phyloP scores from a whole-genome alignment of 2,113 vertebrate species.

The Campylorhamphus procurvoides region DNA sequence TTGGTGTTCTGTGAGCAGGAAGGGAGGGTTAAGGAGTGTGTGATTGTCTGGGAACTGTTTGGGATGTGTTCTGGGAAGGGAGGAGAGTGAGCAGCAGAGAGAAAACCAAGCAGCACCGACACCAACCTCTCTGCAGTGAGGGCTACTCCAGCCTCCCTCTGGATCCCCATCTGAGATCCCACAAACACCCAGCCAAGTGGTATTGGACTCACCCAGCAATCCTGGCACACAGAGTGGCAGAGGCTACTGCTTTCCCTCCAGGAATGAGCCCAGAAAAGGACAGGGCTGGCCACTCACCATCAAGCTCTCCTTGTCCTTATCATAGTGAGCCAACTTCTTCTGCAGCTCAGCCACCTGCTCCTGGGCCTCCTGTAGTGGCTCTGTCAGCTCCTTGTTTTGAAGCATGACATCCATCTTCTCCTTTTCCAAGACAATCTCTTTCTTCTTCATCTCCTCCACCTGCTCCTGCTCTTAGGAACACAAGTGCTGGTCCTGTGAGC shows the following conservation, averaged over 20 bases:
- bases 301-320: slow-evolving; percentile 77
- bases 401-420: slow-evolving; percentile 73
- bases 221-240: neutral
- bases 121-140: rapidly evolving
- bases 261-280: neutral
- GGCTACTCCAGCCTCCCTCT: neutral
- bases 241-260: neutral
- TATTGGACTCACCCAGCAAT: neutral
- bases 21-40: neutral
- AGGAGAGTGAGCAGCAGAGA: neutral
- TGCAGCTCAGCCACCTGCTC: slow-evolving; percentile 73
- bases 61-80: neutral
- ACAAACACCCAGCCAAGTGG: neutral
- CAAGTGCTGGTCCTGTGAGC: neutral
- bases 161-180: neutral
- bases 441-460: slow-evolving; percentile 77
- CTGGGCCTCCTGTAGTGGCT: slow-evolving; percentile 74
- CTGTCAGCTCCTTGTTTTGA: slow-evolving; percentile 78
- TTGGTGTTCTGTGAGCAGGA: slow-evolving; percentile 65
- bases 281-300: slow-evolving; percentile 60
- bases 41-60: neutral
- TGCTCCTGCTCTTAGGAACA: slow-evolving; percentile 75
- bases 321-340: slow-evolving; percentile 70
- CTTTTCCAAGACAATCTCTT: slow-evolving; percentile 71
- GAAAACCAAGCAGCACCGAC: neutral